A percentile compares a stretch with the other conserved stretches of the same genome.
Conservation (phyloP, 1,140 invertebrate species). For the Drosophila bocqueti region DNA sequence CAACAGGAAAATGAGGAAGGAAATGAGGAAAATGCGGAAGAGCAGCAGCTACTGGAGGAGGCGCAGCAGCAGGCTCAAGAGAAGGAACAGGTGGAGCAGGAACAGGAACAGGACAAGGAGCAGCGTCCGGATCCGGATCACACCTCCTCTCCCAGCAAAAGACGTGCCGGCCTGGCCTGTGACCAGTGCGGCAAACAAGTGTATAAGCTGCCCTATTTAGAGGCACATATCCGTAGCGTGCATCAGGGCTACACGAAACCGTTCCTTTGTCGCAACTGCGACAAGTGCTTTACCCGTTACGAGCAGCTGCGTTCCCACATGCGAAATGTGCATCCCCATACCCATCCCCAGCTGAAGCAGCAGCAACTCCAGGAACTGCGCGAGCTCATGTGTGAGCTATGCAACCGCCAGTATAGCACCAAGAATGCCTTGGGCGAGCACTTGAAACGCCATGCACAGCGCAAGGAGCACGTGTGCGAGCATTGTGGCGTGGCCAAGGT, state of each 20-base stretch:
- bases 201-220: slow-evolving; percentile 75
- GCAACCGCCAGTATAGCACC: slow-evolving; percentile 70
- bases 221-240: slow-evolving; percentile 76
- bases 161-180: slow-evolving; percentile 52
- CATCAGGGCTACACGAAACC: slow-evolving; percentile 76
- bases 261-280: slow-evolving; percentile 66
- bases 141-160: slow-evolving; percentile 11
- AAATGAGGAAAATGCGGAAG: background rate
- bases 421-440: slow-evolving; percentile 74
- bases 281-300: slow-evolving; percentile 75
- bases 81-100: slow-evolving; percentile 1
- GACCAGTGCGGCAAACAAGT: slow-evolving; percentile 76
- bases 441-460: slow-evolving; percentile 71
- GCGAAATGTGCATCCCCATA: slow-evolving; percentile 61
- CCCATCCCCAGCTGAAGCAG: slow-evolving; percentile 24
- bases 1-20: slow-evolving; percentile 3
- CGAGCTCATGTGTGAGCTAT: slow-evolving; percentile 62
- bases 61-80: background rate
- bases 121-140: background rate
- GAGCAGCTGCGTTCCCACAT: slow-evolving; percentile 71
- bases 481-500: slow-evolving; percentile 77
- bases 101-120: slow-evolving; percentile 7
- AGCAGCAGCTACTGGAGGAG: background rate
- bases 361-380: slow-evolving; percentile 37
- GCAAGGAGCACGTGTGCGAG: slow-evolving; percentile 73